These are phyloP conservation scores for Geotrypetes seraphini DNA, from an alignment of 2,797 vertebrate genomes.

Conservation along the genomic window DNA sequence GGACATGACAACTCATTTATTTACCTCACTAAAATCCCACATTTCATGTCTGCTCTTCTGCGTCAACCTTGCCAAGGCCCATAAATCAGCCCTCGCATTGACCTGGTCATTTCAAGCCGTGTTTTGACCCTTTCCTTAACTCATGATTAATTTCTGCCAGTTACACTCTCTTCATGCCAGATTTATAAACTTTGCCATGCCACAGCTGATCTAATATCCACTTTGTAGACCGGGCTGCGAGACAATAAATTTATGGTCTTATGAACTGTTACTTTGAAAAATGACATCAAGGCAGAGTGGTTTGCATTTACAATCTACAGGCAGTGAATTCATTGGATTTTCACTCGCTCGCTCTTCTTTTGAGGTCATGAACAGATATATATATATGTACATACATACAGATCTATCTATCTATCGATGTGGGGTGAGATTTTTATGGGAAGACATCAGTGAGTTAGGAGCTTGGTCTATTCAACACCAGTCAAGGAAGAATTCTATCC, in stretches of 20 bases:
- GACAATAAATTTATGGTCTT: conserved; percentile 55
- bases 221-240: conserved; percentile 34
- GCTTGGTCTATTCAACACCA: conserved; percentile 2
- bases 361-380: conserved; percentile 46
- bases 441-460: conserved; percentile 5
- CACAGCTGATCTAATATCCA: conserved; percentile 38
- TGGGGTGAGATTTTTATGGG: conserved; percentile 15
- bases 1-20: conserved; percentile 15
- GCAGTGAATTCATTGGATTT: conserved; percentile 33
- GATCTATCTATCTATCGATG: too few species aligned
- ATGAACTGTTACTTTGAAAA: conserved; percentile 54
- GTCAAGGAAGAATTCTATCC: not conserved
- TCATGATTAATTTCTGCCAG: conserved; percentile 43
- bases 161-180: conserved; percentile 29
- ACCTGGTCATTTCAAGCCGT: conserved; percentile 32
- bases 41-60: conserved; percentile 20
- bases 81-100: conserved; percentile 36
- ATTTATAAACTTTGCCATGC: conserved; percentile 43
- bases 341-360: conserved; percentile 20
- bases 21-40: conserved; percentile 14
- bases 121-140: conserved; percentile 34
- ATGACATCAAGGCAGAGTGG: conserved; percentile 62
- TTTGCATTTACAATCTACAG: conserved; percentile 41
- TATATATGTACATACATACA: too few species aligned
- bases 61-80: conserved; percentile 23